A percentile compares a stretch with the other conserved stretches of the same genome.
These are phyloP conservation scores for Cichlasoma orientale DNA, from an alignment of 2,797 vertebrate species.

Conservation along the genomic window DNA sequence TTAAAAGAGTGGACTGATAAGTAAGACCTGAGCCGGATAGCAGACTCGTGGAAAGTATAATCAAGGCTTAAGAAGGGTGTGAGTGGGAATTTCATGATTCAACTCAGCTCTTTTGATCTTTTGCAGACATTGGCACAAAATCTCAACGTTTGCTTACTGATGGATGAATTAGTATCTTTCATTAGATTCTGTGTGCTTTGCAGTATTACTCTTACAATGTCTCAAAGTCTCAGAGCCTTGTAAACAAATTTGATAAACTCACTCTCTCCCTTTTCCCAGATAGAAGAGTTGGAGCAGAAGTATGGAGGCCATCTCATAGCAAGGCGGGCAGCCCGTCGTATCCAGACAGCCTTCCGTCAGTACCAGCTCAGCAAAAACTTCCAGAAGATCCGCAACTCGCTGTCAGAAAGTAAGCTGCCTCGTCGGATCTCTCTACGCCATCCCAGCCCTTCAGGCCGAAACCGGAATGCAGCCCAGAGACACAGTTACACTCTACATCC, in stretches of 20 bases:
- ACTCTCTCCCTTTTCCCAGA: constrained; percentile 76
- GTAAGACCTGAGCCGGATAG: neutral
- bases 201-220: constrained; percentile 24
- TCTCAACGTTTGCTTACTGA: constrained; percentile 40
- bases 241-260: constrained; percentile 53
- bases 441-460: constrained; percentile 76
- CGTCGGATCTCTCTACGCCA: constrained; percentile 95
- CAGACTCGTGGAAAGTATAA: neutral
- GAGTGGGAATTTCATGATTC: constrained; percentile 28
- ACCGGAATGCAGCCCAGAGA: constrained; percentile 69
- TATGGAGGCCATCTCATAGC: constrained; percentile 96
- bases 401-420: constrained; percentile 94
- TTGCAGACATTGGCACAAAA: constrained; percentile 24
- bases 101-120: constrained; percentile 32
- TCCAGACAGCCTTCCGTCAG: constrained; percentile 97
- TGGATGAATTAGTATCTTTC: constrained; percentile 49
- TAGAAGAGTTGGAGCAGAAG: constrained; percentile 98
- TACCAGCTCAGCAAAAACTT: constrained; percentile 99
- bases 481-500: constrained; percentile 78
- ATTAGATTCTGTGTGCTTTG: constrained; percentile 35
- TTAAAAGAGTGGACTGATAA: constrained; percentile 40
- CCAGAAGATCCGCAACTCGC: constrained; percentile 97
- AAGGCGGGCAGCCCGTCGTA: constrained; percentile 93
- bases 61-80: constrained; percentile 13
- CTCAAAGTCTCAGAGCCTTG: constrained; percentile 26